Conservation (phyloP, 2,888 invertebrate genomes). For the Neoascia interrupta region DNA sequence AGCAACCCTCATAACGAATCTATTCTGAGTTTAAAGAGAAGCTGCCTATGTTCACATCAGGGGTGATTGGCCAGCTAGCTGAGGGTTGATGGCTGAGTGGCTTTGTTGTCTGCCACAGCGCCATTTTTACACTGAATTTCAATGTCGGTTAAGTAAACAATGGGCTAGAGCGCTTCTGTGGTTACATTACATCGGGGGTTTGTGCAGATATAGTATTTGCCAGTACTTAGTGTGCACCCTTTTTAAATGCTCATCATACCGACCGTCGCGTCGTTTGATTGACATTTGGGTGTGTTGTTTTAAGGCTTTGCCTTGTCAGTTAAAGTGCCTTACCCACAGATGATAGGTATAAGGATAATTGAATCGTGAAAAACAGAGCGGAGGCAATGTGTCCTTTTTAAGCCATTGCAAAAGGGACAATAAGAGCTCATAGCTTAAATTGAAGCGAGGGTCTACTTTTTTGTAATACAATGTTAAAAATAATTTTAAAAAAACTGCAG, state of each 20-base stretch:
- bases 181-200: neutral
- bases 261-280: slow-evolving; percentile 49
- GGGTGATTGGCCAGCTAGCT: slow-evolving; percentile 1
- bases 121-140: slow-evolving; percentile 63
- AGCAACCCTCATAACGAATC: slow-evolving; percentile 34
- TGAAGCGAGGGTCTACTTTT: too few species aligned
- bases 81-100: slow-evolving; percentile 41
- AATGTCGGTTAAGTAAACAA: slow-evolving; percentile 65
- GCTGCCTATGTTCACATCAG: neutral
- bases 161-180: slow-evolving; percentile 22
- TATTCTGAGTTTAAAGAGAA: slow-evolving; percentile 10
- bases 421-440: too few species aligned
- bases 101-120: slow-evolving; percentile 19
- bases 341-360: slow-evolving; percentile 1
- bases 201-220: neutral
- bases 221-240: slow-evolving; percentile 15
- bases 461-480: too few species aligned
- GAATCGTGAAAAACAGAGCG: neutral
- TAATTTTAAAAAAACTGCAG: too few species aligned
- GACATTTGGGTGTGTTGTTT: slow-evolving; percentile 62
- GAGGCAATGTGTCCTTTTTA: slow-evolving; percentile 5
- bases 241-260: too few species aligned
- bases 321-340: slow-evolving; percentile 18
- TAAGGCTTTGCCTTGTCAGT: slow-evolving; percentile 53
- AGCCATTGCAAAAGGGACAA: too few species aligned